phyloP scores from a whole-genome alignment of 2,888 invertebrate species.

The Julus scanicus region DNA sequence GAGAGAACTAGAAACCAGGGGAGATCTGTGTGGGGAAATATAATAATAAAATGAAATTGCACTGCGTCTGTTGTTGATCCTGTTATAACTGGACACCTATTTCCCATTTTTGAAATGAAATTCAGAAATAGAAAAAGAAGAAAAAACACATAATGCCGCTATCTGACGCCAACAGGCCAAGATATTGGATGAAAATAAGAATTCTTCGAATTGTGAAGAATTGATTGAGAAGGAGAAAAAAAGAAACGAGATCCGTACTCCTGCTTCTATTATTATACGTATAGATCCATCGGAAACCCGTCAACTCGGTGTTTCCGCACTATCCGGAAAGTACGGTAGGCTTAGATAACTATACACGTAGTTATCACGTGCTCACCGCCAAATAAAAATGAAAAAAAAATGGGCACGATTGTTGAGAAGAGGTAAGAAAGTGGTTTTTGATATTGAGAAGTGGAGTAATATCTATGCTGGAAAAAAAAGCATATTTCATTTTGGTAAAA shows the following conservation, averaged over 20 bases:
- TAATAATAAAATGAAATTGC: slow-evolving; percentile 4
- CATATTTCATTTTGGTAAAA: neutral
- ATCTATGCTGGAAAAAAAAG: neutral
- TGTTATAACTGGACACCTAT: slow-evolving; percentile 15
- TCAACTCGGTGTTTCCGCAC: slow-evolving; percentile 48
- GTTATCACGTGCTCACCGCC: neutral
- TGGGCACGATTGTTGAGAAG: slow-evolving; percentile 1
- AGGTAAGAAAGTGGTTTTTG: slow-evolving; percentile 47
- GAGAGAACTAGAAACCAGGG: too few relatives aligned
- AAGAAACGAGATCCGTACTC: slow-evolving; percentile 37
- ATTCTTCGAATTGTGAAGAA: slow-evolving; percentile 44
- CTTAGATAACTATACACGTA: slow-evolving; percentile 28
- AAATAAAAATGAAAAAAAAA: slow-evolving; percentile 7
- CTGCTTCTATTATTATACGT: neutral
- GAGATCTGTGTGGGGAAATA: too few relatives aligned
- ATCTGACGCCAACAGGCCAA: slow-evolving; percentile 45
- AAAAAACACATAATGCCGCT: neutral
- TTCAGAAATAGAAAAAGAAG: neutral
- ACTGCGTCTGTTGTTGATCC: neutral
- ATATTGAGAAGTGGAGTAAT: neutral
- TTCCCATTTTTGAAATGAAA: slow-evolving; percentile 40
- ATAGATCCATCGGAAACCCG: slow-evolving; percentile 47
- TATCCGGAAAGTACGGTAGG: slow-evolving; percentile 47
- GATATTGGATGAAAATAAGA: slow-evolving; percentile 40
- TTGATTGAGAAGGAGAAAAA: slow-evolving; percentile 38